phyloP scores from a whole-genome alignment of 2,888 invertebrate species.

The Tiliacea citrago region DNA sequence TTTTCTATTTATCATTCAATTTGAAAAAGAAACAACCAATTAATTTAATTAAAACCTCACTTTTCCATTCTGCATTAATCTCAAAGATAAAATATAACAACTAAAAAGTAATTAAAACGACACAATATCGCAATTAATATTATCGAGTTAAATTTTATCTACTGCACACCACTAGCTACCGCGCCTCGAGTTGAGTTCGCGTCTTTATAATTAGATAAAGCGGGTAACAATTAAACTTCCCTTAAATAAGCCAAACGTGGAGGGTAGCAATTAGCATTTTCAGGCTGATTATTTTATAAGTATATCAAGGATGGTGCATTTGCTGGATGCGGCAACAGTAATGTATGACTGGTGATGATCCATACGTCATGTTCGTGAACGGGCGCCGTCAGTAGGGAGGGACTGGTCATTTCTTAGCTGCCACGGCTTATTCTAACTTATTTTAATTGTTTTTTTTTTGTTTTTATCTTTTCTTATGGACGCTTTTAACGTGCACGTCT shows the following conservation, averaged over 20 bases:
- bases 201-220: slow-evolving; percentile 90
- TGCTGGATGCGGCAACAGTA: slow-evolving; percentile 47
- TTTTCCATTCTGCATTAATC: slow-evolving; percentile 29
- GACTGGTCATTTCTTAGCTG: no score
- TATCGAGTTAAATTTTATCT: slow-evolving; percentile 71
- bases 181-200: slow-evolving; percentile 77
- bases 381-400: no score
- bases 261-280: slow-evolving; percentile 87
- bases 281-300: slow-evolving; percentile 87
- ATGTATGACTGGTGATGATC: background rate
- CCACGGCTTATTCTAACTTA: no score
- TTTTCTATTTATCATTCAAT: slow-evolving; percentile 11
- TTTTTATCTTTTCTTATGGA: no score
- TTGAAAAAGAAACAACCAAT: slow-evolving; percentile 23
- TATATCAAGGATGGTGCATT: slow-evolving; percentile 46
- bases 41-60: slow-evolving; percentile 23
- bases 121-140: slow-evolving; percentile 25
- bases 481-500: no score
- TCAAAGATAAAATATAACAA: slow-evolving; percentile 28
- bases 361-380: no score
- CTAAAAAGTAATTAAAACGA: slow-evolving; percentile 33
- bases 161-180: slow-evolving; percentile 65
- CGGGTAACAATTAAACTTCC: slow-evolving; percentile 88
- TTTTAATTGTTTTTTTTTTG: no score
- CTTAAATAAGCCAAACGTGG: slow-evolving; percentile 88